A percentile compares a stretch with the other conserved stretches of the same genome.
Conservation (phyloP, 2,888 invertebrate genomes). For the Gibbula magus region DNA sequence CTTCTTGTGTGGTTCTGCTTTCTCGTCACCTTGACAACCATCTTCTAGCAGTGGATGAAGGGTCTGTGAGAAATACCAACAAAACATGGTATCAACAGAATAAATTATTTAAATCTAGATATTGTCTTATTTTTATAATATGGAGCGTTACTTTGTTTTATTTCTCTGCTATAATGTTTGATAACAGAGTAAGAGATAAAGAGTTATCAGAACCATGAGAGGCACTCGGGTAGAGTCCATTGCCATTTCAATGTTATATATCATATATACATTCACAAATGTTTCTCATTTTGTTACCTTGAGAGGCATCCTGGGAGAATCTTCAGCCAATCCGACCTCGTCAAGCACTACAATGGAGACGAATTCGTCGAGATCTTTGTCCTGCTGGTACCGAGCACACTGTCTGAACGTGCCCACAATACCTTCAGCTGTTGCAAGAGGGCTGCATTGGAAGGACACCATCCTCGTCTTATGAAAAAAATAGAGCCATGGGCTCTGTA, state of each 20-base stretch:
- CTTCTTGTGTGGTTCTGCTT: slow-evolving; percentile 62
- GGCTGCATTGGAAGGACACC: slow-evolving; percentile 73
- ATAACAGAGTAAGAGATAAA: too few species aligned
- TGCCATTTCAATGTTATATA: too few species aligned
- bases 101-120: too few species aligned
- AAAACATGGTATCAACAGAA: too few species aligned
- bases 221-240: too few species aligned
- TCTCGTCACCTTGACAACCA: slow-evolving; percentile 69
- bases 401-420: slow-evolving; percentile 68
- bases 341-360: slow-evolving; percentile 72
- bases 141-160: too few species aligned
- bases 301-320: slow-evolving; percentile 71
- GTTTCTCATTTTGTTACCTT: slow-evolving; percentile 63
- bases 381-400: slow-evolving; percentile 69
- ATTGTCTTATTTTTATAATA: too few species aligned
- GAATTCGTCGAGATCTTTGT: slow-evolving; percentile 62
- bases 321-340: slow-evolving; percentile 72
- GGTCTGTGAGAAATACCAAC: slow-evolving; percentile 59
- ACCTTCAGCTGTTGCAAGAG: slow-evolving; percentile 68
- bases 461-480: slow-evolving; percentile 55
- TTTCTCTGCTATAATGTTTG: too few species aligned
- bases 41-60: slow-evolving; percentile 72
- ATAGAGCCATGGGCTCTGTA: too few species aligned
- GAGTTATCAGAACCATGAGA: too few species aligned
- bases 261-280: too few species aligned